Evolutionary conservation across 2,113 vertebrate species (phyloP).

Genomic region (Siniperca knerii): DNA sequence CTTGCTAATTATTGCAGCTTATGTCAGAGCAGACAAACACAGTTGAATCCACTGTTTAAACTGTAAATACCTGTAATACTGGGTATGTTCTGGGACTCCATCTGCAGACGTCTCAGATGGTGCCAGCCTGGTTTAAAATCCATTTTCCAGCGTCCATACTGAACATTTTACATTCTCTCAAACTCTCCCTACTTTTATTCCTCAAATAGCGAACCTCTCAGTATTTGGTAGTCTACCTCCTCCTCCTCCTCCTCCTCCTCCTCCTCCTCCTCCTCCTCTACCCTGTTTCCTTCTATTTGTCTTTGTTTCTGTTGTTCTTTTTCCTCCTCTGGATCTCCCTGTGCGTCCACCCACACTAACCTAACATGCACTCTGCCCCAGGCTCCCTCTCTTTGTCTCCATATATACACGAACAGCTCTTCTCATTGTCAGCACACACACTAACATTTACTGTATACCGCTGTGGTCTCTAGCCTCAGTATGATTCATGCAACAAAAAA

Average conservation of each 20-base stretch:
- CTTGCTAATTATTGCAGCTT: no score
- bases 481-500: slow-evolving; percentile 54
- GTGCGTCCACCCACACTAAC: slow-evolving; percentile 73
- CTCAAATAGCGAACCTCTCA: slow-evolving; percentile 28
- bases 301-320: slow-evolving; percentile 31
- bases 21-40: no score
- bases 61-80: no score
- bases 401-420: slow-evolving; percentile 46
- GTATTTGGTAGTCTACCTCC: slow-evolving; percentile 22
- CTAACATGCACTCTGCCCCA: slow-evolving; percentile 68
- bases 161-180: not conserved
- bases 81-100: no score
- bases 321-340: slow-evolving; percentile 55
- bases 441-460: slow-evolving; percentile 45
- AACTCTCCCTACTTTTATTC: not conserved
- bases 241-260: not conserved
- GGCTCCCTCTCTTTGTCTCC: slow-evolving; percentile 55
- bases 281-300: slow-evolving; percentile 26
- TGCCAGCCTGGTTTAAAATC: no score
- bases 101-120: no score
- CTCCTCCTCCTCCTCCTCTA: slow-evolving; percentile 33
- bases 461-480: slow-evolving; percentile 26
- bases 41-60: no score
- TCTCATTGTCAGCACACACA: slow-evolving; percentile 37
- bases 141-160: not conserved